Conservation (phyloP, 35 echinoderm and acorn worm species). For the Ptychodera flava region DNA sequence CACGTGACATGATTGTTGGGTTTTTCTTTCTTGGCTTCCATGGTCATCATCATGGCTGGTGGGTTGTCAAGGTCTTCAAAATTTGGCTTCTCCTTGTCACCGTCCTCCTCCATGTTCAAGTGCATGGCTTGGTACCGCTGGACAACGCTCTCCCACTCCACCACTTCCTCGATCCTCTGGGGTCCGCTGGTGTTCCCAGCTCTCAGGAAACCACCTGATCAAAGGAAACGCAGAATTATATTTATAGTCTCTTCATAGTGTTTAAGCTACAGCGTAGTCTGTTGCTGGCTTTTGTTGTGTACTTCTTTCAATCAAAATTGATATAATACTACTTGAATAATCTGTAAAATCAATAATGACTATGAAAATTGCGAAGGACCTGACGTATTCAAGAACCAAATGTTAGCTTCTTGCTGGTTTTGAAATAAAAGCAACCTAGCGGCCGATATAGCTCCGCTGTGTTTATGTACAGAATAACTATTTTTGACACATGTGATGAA, state of each 20-base stretch:
- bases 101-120: conserved; percentile 51
- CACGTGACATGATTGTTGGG: neutral
- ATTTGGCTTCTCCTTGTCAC: neutral
- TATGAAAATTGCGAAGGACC: neutral
- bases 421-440: too few species aligned
- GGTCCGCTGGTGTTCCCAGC: conserved; percentile 42
- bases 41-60: neutral
- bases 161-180: conserved; percentile 61
- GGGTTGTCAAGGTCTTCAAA: neutral
- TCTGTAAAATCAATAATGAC: neutral
- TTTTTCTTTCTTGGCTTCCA: neutral
- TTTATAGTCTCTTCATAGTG: neutral
- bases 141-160: conserved; percentile 81
- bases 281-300: neutral
- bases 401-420: neutral
- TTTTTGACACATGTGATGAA: too few species aligned
- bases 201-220: conserved; percentile 46
- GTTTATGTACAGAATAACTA: too few species aligned
- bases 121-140: conserved; percentile 83
- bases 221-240: too few species aligned
- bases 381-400: neutral
- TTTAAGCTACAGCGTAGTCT: neutral
- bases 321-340: neutral
- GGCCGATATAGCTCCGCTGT: too few species aligned
- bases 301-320: neutral